Conservation (phyloP, 2,888 invertebrate genomes). For the Polyommatus iphigenia region DNA sequence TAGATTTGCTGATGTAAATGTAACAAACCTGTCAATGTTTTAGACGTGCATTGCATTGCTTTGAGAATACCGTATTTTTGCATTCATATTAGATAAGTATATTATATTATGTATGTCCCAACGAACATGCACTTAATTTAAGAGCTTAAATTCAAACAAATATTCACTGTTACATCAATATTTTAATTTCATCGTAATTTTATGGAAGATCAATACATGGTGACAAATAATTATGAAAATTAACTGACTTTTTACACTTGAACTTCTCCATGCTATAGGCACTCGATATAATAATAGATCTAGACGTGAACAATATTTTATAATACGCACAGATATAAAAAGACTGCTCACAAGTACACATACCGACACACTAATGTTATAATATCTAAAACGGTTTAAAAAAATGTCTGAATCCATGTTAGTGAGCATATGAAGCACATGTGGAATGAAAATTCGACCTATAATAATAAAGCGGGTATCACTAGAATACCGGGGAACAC, state of each 20-base stretch:
- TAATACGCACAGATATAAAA: constrained; percentile 72
- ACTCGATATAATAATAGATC: constrained; percentile 79
- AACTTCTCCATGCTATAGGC: constrained; percentile 78
- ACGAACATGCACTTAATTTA: too few relatives aligned
- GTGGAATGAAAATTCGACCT: constrained; percentile 66
- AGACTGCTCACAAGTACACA: constrained; percentile 71
- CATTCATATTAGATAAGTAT: too few relatives aligned
- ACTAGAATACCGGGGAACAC: constrained; percentile 63
- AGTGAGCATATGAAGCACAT: constrained; percentile 66
- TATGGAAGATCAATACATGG: constrained; percentile 81
- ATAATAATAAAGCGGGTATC: constrained; percentile 60
- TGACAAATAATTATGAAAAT: constrained; percentile 78
- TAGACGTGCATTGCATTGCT: not conserved
- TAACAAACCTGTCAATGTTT: too few relatives aligned
- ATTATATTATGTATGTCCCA: too few relatives aligned
- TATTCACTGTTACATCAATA: constrained; percentile 77
- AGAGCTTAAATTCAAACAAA: constrained; percentile 60
- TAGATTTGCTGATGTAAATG: not conserved
- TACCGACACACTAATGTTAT: constrained; percentile 67
- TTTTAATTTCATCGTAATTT: constrained; percentile 80
- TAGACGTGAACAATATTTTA: constrained; percentile 78
- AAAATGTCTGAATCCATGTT: constrained; percentile 49
- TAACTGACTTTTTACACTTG: constrained; percentile 78
- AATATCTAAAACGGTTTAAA: constrained; percentile 71
- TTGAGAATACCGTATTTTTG: not conserved